Conservation (phyloP, 2,113 vertebrate genomes). For the Grallaria varia region DNA sequence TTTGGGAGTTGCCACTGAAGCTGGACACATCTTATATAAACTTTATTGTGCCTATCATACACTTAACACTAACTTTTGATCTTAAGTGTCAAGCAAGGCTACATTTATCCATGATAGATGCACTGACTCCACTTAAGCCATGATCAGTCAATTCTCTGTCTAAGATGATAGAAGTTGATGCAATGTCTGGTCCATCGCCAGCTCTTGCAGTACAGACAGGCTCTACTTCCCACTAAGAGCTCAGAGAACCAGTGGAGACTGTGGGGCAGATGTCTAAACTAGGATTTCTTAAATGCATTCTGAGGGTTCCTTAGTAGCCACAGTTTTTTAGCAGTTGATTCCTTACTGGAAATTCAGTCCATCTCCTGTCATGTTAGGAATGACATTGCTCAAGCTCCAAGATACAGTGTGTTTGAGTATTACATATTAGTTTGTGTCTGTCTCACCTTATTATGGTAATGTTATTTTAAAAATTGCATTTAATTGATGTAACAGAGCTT, state of each 20-base stretch:
- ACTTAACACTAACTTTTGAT: background rate
- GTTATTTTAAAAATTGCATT: background rate
- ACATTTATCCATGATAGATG: background rate
- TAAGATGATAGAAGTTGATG: background rate
- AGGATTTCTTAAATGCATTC: background rate
- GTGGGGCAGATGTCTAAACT: background rate
- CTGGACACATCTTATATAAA: accelerated
- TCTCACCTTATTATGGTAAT: background rate
- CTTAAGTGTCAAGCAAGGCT: background rate
- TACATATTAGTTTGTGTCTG: background rate
- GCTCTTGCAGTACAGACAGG: background rate
- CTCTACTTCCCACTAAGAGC: background rate
- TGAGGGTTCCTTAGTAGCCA: background rate
- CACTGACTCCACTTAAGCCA: background rate
- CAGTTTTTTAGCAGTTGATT: background rate
- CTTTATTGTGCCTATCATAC: background rate
- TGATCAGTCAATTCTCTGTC: background rate
- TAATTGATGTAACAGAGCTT: background rate
- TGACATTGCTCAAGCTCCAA: background rate
- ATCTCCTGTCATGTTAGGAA: background rate
- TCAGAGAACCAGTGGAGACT: background rate
- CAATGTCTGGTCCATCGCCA: background rate
- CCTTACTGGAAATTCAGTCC: background rate
- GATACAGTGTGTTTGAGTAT: background rate
- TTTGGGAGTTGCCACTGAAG: background rate